Percentiles rank a stretch among this genome's conserved stretches.
phyloP scores from a whole-genome alignment of 2,888 invertebrate genomes.

The Chromoteleia sp. region DNA sequence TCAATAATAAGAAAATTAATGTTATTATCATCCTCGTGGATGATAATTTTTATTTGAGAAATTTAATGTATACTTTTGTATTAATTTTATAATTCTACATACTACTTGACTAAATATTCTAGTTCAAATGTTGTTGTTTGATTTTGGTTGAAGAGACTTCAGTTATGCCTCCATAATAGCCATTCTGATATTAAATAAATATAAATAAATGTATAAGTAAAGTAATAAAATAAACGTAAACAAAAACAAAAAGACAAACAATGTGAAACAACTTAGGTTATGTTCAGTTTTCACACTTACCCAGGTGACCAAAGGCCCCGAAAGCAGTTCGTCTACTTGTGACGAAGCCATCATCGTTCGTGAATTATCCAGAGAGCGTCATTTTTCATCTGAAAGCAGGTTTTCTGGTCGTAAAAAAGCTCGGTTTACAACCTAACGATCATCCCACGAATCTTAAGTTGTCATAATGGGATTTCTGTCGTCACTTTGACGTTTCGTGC shows the following conservation, averaged over 20 bases:
- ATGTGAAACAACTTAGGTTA: constrained; percentile 47
- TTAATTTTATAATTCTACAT: no score
- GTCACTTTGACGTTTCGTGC: constrained; percentile 2
- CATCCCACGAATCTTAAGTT: constrained; percentile 71
- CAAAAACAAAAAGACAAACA: constrained; percentile 26
- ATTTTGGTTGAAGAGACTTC: no score
- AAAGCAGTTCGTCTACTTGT: constrained; percentile 93
- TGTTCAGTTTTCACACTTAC: constrained; percentile 83
- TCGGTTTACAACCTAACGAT: constrained; percentile 21
- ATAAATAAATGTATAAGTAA: background rate
- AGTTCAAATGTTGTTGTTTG: no score
- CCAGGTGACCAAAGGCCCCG: constrained; percentile 94
- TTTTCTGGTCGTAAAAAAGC: constrained; percentile 18
- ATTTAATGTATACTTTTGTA: no score
- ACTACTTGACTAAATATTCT: no score
- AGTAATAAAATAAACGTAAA: background rate
- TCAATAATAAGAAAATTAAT: no score
- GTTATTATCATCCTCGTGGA: no score
- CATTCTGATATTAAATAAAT: no score
- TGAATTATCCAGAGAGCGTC: constrained; percentile 36
- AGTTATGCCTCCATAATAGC: no score
- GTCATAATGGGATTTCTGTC: constrained; percentile 65
- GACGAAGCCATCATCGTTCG: constrained; percentile 85
- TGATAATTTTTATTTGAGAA: no score
- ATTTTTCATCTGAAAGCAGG: constrained; percentile 38